A percentile compares a stretch with the other conserved stretches of the same genome.
phyloP scores from a whole-genome alignment of 2,888 invertebrate genomes.

The Lumbricus terrestris region DNA sequence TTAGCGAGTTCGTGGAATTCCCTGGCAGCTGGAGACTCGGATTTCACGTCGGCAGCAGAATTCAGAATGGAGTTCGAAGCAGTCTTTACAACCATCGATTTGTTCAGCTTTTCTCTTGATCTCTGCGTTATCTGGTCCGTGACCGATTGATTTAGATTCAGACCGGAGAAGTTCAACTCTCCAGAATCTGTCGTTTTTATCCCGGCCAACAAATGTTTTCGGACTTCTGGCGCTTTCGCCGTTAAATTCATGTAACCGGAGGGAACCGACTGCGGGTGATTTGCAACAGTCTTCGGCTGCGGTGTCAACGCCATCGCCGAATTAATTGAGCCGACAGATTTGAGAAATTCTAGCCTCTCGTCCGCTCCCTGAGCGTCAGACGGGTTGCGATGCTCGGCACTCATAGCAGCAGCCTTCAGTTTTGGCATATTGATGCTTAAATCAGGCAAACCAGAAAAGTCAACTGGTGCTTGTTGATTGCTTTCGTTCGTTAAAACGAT shows the following conservation, averaged over 20 bases:
- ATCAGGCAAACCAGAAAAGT: background rate
- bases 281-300: slow-evolving; percentile 3
- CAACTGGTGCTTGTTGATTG: background rate
- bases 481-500: background rate
- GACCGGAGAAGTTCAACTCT: slow-evolving; percentile 35
- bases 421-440: background rate
- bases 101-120: slow-evolving; percentile 34
- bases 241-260: background rate
- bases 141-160: slow-evolving; percentile 51
- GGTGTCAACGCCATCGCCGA: background rate
- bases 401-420: background rate
- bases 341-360: background rate
- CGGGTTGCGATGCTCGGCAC: background rate
- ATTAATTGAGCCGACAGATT: background rate
- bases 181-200: background rate
- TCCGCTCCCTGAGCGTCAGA: background rate
- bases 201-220: background rate
- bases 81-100: background rate
- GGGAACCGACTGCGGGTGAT: background rate
- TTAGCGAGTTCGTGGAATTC: background rate
- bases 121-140: slow-evolving; percentile 51
- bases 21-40: background rate
- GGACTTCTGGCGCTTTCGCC: background rate
- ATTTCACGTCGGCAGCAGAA: background rate
- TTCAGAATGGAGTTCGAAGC: background rate